Evolutionary conservation across 2,797 vertebrate genomes (phyloP).

Genomic region (Dicrostonyx torquatus): DNA sequence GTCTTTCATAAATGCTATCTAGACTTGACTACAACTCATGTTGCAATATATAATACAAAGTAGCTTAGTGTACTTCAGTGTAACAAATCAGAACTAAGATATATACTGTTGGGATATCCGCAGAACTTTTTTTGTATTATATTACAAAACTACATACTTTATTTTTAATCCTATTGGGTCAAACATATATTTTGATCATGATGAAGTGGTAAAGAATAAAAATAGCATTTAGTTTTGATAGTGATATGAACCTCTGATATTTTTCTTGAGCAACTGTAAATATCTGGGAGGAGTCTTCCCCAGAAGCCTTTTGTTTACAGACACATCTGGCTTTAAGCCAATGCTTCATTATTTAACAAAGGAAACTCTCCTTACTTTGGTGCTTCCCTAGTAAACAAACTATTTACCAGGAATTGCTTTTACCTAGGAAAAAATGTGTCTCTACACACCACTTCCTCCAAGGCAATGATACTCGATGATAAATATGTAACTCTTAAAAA

Average conservation of each 20-base stretch:
- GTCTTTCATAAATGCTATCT: background rate
- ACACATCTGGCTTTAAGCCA: constrained; percentile 62
- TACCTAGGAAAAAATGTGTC: constrained; percentile 44
- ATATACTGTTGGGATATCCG: background rate
- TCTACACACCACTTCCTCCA: background rate
- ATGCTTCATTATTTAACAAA: constrained; percentile 68
- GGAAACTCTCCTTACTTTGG: constrained; percentile 73
- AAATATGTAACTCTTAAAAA: constrained; percentile 30
- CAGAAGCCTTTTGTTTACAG: constrained; percentile 65
- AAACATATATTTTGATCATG: constrained; percentile 42
- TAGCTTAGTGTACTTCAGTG: background rate
- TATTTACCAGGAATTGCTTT: constrained; percentile 60
- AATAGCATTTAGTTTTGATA: background rate
- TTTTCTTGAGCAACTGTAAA: constrained; percentile 62
- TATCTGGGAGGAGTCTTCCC: constrained; percentile 57
- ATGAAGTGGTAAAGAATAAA: constrained; percentile 49
- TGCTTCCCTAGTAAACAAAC: constrained; percentile 67
- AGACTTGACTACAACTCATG: background rate
- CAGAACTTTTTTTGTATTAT: background rate
- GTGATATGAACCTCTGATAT: background rate
- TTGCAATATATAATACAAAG: background rate
- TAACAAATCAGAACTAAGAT: background rate
- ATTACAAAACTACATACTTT: background rate
- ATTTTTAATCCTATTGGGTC: constrained; percentile 25
- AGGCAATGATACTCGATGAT: background rate